phyloP scores from a whole-genome alignment of 1,140 invertebrate species.

The Ericerus pela region DNA sequence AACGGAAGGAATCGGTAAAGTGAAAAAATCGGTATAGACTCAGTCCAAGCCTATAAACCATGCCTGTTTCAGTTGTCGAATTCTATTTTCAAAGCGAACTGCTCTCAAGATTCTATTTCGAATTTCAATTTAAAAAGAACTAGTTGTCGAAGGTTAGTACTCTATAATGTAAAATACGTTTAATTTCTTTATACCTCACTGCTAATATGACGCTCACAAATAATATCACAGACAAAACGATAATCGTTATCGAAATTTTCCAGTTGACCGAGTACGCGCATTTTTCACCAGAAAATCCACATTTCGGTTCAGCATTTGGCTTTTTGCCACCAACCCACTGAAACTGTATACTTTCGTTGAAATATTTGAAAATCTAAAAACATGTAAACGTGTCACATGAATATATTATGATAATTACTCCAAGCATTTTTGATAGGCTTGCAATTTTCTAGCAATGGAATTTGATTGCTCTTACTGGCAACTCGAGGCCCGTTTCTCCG shows the following conservation, averaged over 20 bases:
- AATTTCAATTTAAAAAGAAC: too few relatives aligned
- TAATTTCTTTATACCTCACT: too few relatives aligned
- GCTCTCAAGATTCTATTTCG: too few relatives aligned
- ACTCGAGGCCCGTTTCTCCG: constrained; percentile 19
- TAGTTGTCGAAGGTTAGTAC: too few relatives aligned
- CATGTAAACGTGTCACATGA: not conserved
- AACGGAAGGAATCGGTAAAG: too few relatives aligned
- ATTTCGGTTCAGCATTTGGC: constrained; percentile 53
- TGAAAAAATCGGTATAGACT: too few relatives aligned
- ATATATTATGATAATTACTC: not conserved
- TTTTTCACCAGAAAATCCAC: constrained; percentile 54
- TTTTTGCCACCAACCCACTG: constrained; percentile 56
- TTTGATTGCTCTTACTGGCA: constrained; percentile 34
- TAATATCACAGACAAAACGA: constrained; percentile 39
- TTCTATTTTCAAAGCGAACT: too few relatives aligned
- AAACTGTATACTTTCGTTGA: constrained; percentile 43
- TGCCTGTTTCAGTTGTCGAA: too few relatives aligned
- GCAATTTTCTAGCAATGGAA: too few relatives aligned
- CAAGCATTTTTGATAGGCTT: not conserved
- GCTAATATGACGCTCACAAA: constrained; percentile 43
- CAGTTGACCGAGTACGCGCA: constrained; percentile 43
- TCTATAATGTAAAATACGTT: too few relatives aligned
- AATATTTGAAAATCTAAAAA: constrained; percentile 41
- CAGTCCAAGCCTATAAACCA: too few relatives aligned
- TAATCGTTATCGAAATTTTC: constrained; percentile 39